Evolutionary conservation across 2,797 vertebrate genomes (phyloP).

Genomic region (Pteropus rufus): DNA sequence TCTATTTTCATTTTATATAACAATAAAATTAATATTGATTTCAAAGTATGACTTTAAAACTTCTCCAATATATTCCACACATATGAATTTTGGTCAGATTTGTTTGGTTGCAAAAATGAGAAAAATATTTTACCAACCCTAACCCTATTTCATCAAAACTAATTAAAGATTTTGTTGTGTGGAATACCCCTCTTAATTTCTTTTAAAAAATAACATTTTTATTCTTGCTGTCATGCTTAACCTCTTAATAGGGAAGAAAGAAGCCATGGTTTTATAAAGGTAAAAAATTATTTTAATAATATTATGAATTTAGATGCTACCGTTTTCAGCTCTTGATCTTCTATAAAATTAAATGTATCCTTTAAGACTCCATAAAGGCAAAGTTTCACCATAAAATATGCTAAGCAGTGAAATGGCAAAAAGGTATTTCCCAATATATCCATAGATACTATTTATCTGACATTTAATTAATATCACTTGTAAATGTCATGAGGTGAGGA

Average conservation of each 20-base stretch:
- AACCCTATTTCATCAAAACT: neutral
- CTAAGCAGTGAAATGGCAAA: neutral
- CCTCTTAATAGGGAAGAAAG: neutral
- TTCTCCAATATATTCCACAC: neutral
- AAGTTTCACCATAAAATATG: neutral
- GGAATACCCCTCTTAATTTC: neutral
- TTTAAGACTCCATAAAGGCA: neutral
- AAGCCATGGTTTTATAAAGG: neutral
- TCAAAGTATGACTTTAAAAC: neutral
- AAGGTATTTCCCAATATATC: neutral
- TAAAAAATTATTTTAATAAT: neutral
- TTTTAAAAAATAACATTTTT: neutral
- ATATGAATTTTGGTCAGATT: neutral
- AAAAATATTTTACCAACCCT: neutral
- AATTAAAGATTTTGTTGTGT: neutral
- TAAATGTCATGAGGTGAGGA: neutral
- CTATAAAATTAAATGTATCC: neutral
- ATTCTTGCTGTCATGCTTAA: neutral
- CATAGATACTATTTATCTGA: neutral
- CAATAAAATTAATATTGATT: neutral
- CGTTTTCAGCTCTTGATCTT: neutral
- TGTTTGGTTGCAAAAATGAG: neutral
- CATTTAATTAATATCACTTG: neutral
- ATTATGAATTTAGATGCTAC: neutral
- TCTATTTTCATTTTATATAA: neutral